Evolutionary conservation across 2,113 vertebrate species (phyloP), one percentile per base, ranked within the genome.

Genomic region (Ptilonorhynchus violaceus): DNA sequence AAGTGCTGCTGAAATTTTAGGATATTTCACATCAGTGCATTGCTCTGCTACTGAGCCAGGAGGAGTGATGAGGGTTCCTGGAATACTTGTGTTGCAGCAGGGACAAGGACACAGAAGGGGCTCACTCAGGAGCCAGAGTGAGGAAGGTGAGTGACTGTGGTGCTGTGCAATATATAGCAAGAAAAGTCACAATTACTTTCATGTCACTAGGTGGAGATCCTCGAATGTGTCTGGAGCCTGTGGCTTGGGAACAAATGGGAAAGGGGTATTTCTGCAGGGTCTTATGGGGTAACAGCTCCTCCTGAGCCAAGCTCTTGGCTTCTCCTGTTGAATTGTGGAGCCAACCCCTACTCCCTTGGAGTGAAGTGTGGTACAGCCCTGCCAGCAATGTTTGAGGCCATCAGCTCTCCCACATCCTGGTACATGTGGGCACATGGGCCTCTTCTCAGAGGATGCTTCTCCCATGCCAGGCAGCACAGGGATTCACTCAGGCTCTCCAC

Each of bases 61-160:
- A 63, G 49, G 44, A 81, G 27, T 7, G 23, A 19, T 17, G 17
- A 47, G 13, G 22, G 11, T 55, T 23, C 39, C n/a, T 28, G 44
- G 28, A 77, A 56, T 10, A 13, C 3, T 49, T 0, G 0, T 8
- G 4, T 42, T 53, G 64, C 78, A 74, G 27, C 5, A 3, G 35
- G 69, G 49, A 82, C 27, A 39, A 62, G 50, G 46, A n/a, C 42
- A 3, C 18, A 5, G 20, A 31, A 67, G n/a, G n/a, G 20, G 8
- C 30, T 59, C 7, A 2, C 30, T 64, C 49, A 25, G 47, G 20
- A 60, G 35, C 37, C 33, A 19, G 37, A 39, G 58, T 19, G 2
- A 3, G 58, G 30, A 42, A 28, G 2, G 28, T 46, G 23, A 74
- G 56, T 49, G 75, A 42, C 56, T 46, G 24, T 0, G 3, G 17